Conservation (phyloP, 2,888 invertebrate genomes). For the Napeogenes sylphis region DNA sequence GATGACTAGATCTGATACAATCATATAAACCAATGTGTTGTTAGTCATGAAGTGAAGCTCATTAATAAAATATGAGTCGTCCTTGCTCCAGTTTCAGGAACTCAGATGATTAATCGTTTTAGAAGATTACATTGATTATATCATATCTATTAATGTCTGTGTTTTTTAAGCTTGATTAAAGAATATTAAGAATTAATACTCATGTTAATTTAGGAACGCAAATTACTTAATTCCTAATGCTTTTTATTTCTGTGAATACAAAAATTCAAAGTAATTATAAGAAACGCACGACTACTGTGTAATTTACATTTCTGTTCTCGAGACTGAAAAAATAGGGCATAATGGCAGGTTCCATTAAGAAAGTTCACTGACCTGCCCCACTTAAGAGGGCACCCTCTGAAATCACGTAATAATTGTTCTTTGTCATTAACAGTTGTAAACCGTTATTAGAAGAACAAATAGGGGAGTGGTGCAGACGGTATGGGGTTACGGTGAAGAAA, state of each 20-base stretch:
- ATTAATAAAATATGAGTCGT: slow-evolving; percentile 13
- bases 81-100: slow-evolving; percentile 18
- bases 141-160: neutral
- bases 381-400: slow-evolving; percentile 42
- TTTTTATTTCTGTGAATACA: neutral
- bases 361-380: slow-evolving; percentile 41
- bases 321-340: slow-evolving; percentile 36
- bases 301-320: too few relatives aligned
- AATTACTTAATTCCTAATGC: too few relatives aligned
- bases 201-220: neutral
- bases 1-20: neutral
- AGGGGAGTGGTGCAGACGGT: slow-evolving; percentile 19
- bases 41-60: slow-evolving; percentile 17
- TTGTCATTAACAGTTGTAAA: slow-evolving; percentile 29
- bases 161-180: slow-evolving; percentile 26
- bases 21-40: slow-evolving; percentile 1
- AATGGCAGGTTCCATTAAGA: slow-evolving; percentile 43
- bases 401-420: slow-evolving; percentile 45
- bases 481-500: slow-evolving; percentile 15
- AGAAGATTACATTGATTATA: slow-evolving; percentile 5
- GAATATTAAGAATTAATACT: too few relatives aligned
- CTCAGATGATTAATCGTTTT: slow-evolving; percentile 11
- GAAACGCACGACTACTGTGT: too few relatives aligned
- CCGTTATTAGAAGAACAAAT: slow-evolving; percentile 30
- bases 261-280: too few relatives aligned